Evolutionary conservation across 2,888 invertebrate species (phyloP), one percentile per base, ranked within the genome.

Genomic region (Mongoloraphidia duomilia): DNA sequence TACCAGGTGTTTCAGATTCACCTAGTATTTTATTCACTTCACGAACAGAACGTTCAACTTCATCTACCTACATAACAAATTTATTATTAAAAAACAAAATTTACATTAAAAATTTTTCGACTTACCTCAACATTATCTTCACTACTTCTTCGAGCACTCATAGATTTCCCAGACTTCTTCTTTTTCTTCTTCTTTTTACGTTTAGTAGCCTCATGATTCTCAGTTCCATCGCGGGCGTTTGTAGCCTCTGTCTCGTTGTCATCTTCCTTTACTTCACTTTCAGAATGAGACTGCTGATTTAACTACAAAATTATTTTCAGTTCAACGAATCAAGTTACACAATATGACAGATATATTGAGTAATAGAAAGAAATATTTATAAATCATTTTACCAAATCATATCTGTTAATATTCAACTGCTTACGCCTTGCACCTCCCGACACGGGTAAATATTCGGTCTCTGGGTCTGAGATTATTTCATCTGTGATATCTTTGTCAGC

Each of bases 231-330:
- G 49, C 65, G 66, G 10, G 76, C 73, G 36, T 73, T 69, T 9
- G 75, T 72, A 17, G 76, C 74, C 56, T 79, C 77, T 34, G 76
- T 77, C 60, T 79, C 76, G 59, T 76, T 74, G 59, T 81, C 80
- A 59, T 80, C 80, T 59, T 80, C 80, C 62, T 80, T 79, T 8
- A 78, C 77, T 64, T 81, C 82, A 54, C 79, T 80, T 59, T 82
- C 82, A 1, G 80, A 81, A 57, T 76, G 72, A 41, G 77, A 77
- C 56, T 75, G 75, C 59, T 81, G 76, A 65, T 81, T 80, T 49
- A 82, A 64, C 82, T 81, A 55, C 14, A 39, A 45, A 11, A 14
- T 44, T 14, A 26, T 38, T n/a, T 17, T n/a, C 26, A 39, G 6
- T 12, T 12, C 10, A 34, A 50, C 45, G 48, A 42, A 41, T 26